phyloP scores from a whole-genome alignment of 2,113 vertebrate genomes.

The Isichthys henryi region DNA sequence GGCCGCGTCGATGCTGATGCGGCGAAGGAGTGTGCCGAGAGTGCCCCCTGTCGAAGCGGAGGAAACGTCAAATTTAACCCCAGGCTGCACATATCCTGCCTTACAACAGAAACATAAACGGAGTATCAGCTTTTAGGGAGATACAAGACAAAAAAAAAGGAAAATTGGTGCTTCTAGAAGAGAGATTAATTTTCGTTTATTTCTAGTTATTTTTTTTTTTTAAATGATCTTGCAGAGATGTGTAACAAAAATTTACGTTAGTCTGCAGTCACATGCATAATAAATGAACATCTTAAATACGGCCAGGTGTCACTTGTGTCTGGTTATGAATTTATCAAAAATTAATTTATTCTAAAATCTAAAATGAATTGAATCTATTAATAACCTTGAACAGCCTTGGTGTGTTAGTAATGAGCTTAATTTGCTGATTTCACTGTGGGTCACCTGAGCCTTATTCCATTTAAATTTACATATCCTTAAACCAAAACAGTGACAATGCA shows the following conservation, averaged over 20 bases:
- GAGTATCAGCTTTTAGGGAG: background rate
- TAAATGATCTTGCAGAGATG: background rate
- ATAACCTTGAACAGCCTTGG: background rate
- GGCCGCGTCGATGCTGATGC: background rate
- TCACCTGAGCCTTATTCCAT: background rate
- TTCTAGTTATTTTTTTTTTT: background rate
- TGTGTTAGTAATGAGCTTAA: background rate
- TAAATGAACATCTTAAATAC: background rate
- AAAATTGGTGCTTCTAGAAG: background rate
- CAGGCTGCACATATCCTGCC: background rate
- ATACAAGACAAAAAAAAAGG: background rate
- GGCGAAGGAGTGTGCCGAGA: background rate
- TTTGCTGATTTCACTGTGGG: background rate
- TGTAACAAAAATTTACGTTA: background rate
- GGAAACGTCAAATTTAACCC: background rate
- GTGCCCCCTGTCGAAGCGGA: conserved; percentile 8
- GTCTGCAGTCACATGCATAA: background rate
- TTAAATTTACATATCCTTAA: background rate
- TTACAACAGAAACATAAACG: background rate
- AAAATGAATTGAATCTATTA: background rate
- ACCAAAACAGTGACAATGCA: background rate
- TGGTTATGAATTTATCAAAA: background rate
- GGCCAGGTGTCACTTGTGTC: background rate
- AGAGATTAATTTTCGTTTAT: background rate
- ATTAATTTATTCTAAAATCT: background rate